A percentile compares a stretch with the other conserved stretches of the same genome.
phyloP scores from a whole-genome alignment of 2,797 vertebrate genomes.

The Hybognathus amarus region DNA sequence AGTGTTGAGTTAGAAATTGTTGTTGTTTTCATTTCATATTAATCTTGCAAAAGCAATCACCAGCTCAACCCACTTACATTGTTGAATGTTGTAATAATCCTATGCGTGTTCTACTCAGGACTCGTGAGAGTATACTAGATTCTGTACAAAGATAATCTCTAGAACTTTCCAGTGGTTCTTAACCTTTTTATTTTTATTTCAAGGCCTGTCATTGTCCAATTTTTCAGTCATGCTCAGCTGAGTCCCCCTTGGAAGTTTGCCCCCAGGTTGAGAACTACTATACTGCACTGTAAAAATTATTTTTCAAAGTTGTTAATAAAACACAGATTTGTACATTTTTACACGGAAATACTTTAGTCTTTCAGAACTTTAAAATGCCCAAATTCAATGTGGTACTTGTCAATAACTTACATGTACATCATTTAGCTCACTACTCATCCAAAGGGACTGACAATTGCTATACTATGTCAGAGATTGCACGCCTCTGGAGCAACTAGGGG shows the following conservation, averaged over 20 bases:
- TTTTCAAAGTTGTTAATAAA: not conserved
- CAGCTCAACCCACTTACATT: not conserved
- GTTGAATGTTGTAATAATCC: constrained; percentile 7
- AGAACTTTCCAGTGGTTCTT: not conserved
- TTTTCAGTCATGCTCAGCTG: not conserved
- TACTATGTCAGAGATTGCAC: too few species aligned
- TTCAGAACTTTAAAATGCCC: not conserved
- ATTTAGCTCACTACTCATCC: too few species aligned
- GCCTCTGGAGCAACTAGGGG: too few species aligned
- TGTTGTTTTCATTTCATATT: not conserved
- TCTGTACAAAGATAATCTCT: not conserved
- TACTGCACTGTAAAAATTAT: not conserved
- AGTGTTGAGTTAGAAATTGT: not conserved
- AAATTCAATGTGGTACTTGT: not conserved
- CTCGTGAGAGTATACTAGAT: not conserved
- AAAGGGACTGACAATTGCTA: too few species aligned
- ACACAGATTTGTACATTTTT: too few species aligned
- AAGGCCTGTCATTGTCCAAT: not conserved
- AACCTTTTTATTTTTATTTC: not conserved
- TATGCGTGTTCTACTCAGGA: not conserved
- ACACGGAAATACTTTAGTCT: not conserved
- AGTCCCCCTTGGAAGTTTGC: not conserved
- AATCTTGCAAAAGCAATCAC: not conserved
- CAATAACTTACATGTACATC: not conserved
- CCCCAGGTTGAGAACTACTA: not conserved